Percentiles rank a stretch among this genome's conserved stretches.
Evolutionary conservation across 2,888 invertebrate species (phyloP).

Genomic region (Troilus luridus): DNA sequence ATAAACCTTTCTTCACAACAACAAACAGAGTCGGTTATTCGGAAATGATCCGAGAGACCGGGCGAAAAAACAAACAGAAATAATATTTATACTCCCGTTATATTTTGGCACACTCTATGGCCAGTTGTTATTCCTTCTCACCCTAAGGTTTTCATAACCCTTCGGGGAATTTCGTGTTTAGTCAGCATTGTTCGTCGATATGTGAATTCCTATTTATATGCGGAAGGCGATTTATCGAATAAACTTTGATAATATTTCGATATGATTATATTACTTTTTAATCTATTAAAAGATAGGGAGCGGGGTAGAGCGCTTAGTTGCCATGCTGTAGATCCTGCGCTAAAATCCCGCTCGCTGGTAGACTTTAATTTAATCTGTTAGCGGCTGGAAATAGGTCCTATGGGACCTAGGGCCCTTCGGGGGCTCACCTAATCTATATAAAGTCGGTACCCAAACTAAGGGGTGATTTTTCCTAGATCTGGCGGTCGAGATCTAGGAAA

Average conservation of each 20-base stretch:
- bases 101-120: background rate
- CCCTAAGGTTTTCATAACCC: background rate
- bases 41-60: background rate
- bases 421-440: no score
- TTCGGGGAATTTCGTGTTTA: background rate
- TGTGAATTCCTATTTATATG: background rate
- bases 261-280: background rate
- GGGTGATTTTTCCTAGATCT: no score
- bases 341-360: no score
- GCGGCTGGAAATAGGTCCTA: no score
- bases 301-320: no score
- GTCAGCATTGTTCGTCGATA: background rate
- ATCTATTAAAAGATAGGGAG: no score
- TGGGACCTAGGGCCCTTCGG: no score
- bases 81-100: background rate
- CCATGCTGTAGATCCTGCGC: no score
- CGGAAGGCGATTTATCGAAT: background rate
- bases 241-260: background rate
- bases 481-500: no score
- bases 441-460: no score
- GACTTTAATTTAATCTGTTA: no score
- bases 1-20: background rate
- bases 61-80: conserved; percentile 21
- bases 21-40: conserved; percentile 7
- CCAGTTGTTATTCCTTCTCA: background rate